phyloP scores from a whole-genome alignment of 2,113 vertebrate genomes.

The Raja brachyura region DNA sequence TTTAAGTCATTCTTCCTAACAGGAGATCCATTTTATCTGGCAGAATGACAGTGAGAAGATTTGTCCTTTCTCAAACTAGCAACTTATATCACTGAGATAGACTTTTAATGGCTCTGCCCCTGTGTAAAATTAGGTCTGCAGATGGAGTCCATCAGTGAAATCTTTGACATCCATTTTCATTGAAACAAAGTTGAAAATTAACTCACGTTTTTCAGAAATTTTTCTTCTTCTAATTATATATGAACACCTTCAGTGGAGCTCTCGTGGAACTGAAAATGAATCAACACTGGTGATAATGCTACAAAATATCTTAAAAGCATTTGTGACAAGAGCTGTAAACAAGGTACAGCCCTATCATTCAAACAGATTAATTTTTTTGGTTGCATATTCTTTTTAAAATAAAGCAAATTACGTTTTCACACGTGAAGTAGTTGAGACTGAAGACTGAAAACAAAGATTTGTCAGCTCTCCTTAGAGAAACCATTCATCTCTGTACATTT shows the following conservation, averaged over 20 bases:
- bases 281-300: not conserved
- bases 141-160: not conserved
- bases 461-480: conserved; percentile 9
- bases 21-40: not conserved
- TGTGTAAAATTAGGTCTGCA: not conserved
- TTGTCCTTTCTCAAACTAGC: not conserved
- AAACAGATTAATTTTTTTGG: not conserved
- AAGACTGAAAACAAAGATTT: not conserved
- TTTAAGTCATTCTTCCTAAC: not conserved
- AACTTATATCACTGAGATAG: not conserved
- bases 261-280: not conserved
- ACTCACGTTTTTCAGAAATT: not conserved
- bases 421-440: not conserved
- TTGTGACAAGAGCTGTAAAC: not conserved
- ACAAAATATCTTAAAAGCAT: not conserved
- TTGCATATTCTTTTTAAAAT: not conserved
- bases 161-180: not conserved
- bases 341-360: not conserved
- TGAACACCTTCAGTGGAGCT: not conserved
- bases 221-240: not conserved
- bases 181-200: not conserved
- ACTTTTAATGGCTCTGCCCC: not conserved
- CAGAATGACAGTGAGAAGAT: no score
- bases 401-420: not conserved
- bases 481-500: conserved; percentile 19